Evolutionary conservation across 2,113 vertebrate genomes (phyloP), one percentile per base, ranked within the genome.

Genomic region (Tupaia tana): DNA sequence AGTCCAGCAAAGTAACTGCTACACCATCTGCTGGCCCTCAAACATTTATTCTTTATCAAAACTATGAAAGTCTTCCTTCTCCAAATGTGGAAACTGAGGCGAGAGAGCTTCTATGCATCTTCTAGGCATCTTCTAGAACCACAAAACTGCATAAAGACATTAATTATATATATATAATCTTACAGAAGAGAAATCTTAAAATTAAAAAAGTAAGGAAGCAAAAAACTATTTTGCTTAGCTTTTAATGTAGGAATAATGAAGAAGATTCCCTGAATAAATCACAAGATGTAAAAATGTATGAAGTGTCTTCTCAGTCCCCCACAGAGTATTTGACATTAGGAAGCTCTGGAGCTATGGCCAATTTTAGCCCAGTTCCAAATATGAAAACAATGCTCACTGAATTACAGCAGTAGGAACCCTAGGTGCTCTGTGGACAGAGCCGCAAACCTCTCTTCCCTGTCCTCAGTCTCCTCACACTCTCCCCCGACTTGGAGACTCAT

Each of bases 241-340:
- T 79, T 93, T 18, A 89, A 80, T 79, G 90, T 89, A 27, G 75
- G 90, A 93, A 84, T 92, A 31, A 86, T 18, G 0, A 77, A 67
- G 63, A 90, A 80, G 80, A 92, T 29, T 15, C 29, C 18, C 11
- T 70, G 24, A 67, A 10, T n/a, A 78, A 66, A 52, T 67, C n/a
- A 29, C 19, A 93, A 70, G 25, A 83, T 79, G 74, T 12, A 58
- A 80, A 93, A 89, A 34, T 22, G 7, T 58, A 82, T 18, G 54
- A 25, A 91, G 24, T 3, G 29, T 74, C 78, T 86, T 59, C 69
- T 58, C 8, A 29, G 13, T 24, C 24, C 25, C 29, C 58, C 22
- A 74, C 20, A 18, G 82, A 90, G 5, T 59, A 82, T 64, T 66
- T 70, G 29, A 89, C 59, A 91, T 59, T 66, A 74, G 20, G 52